Evolutionary conservation across 2,888 invertebrate genomes (phyloP), one percentile per base, ranked within the genome.

Genomic region (Candidula unifasciata): DNA sequence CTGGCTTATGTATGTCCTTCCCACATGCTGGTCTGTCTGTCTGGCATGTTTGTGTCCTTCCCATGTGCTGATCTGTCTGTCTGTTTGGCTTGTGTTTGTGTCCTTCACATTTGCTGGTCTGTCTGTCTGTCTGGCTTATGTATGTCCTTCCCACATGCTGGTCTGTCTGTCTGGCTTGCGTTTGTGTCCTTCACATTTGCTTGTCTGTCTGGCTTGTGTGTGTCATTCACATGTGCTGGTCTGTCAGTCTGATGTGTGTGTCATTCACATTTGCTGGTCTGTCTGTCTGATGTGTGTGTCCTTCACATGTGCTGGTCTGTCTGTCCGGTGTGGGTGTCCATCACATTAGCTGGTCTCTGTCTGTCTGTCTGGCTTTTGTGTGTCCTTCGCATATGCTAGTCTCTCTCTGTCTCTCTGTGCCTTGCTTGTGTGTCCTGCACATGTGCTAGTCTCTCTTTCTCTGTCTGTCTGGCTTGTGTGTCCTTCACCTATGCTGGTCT

Each of bases 361-460:
- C 18, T 54, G 54, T 54, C 54, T 54, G 54, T 54, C 18, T 54
- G 10, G 10, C 18, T 13, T 54, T 8, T 13, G 54, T 54, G 54
- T 54, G 54, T 54, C 54, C 13, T 8, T 54, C 13, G 10, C 18
- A 54, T n/a, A n/a, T n/a, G n/a, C n/a, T n/a, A 5, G n/a, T 60
- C 5, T 18, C 60, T 18, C 60, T 18, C 18, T 60, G 60, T 60
- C n/a, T n/a, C n/a, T n/a, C n/a, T n/a, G n/a, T n/a, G n/a, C n/a
- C n/a, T n/a, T n/a, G n/a, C n/a, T n/a, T n/a, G 83, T 84, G 60
- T 74, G 54, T n/a, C n/a, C n/a, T 21, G 60, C 60, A 57, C 60
- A 57, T 57, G 13, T 57, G 16, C 13, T 57, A 13, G 13, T 57
- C 16, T 18, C 60, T 18, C 13, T 8, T 54, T n/a, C n/a, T 18